Evolutionary conservation across 2,797 vertebrate species (phyloP), one percentile per base, ranked within the genome.

Genomic region (Tachyglossus aculeatus): DNA sequence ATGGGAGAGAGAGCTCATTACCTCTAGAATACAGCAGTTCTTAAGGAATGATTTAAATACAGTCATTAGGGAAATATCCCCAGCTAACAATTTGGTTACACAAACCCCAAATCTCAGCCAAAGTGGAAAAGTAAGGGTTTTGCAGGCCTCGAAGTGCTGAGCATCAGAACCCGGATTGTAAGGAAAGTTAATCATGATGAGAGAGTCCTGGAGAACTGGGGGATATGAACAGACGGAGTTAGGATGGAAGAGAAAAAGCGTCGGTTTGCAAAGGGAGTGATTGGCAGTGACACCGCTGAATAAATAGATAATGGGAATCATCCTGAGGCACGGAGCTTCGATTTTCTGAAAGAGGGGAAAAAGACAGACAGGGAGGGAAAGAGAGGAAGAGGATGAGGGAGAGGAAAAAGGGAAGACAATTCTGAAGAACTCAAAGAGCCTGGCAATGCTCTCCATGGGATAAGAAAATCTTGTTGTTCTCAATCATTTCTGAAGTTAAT

Each of bases 1-100:
- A 66, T 38, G 38, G 52, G 58, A 63, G n/a, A n/a, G 59, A 67
- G 38, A 41, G 75, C 66, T 63, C 51, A 52, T 77, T 56, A 59
- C 41, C 36, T 63, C 32, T 48, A 45, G 52, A 71, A 78, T 58
- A 73, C 68, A 38, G 50, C 33, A 45, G 51, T 56, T 54, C 55
- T 34, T 3, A 33, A n/a, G 62, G 40, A 69, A 66, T 50, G 21
- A 40, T 67, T 80, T 48, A 48, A 76, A 76, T 67, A 63, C 31
- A 77, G 59, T 71, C 16, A 62, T 36, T 38, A 43, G 61, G 25
- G 7, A 6, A 78, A 72, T 43, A 43, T 27, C 38, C 36, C 67
- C 45, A 48, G 29, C 4, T 66, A 34, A 57, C 68, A 64, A 68
- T 65, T 24, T 65, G 31, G 32, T 78, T 54, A 61, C 19, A 48